phyloP scores from a whole-genome alignment of 2,113 vertebrate species.

The Podarcis cretensis region DNA sequence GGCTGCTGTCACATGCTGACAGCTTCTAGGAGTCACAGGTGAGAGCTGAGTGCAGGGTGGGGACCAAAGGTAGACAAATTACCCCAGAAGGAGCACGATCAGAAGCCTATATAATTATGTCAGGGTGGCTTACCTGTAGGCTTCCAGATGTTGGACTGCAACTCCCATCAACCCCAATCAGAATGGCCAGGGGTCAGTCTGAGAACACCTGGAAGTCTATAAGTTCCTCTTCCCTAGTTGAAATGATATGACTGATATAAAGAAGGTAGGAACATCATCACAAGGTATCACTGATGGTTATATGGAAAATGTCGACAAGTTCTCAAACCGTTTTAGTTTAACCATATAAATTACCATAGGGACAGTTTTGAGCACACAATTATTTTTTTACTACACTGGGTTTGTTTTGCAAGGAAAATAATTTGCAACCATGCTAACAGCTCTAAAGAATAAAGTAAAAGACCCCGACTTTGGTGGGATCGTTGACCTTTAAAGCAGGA shows the following conservation, averaged over 20 bases:
- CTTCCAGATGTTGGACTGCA: no score
- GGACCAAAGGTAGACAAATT: no score
- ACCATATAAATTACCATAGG: neutral
- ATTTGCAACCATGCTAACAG: neutral
- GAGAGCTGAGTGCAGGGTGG: no score
- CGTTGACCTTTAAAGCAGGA: conserved; percentile 15
- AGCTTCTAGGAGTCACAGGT: no score
- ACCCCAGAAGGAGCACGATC: no score
- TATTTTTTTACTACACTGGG: neutral
- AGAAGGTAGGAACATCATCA: neutral
- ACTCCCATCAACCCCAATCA: no score
- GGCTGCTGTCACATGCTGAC: no score
- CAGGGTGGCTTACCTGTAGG: no score
- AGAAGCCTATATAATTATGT: no score
- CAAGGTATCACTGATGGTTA: neutral
- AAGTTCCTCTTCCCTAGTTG: no score
- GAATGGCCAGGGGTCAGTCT: no score
- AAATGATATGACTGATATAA: neutral
- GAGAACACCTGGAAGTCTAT: no score
- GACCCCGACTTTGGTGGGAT: fast-evolving
- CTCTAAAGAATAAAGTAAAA: neutral
- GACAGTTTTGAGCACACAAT: conserved; percentile 1
- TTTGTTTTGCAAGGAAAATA: conserved; percentile 8
- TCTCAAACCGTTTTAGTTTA: conserved; percentile 22
- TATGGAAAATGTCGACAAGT: neutral